Evolutionary conservation across 2,113 vertebrate genomes (phyloP), one percentile per base, ranked within the genome.

Genomic region (Sylvilagus bachmani): DNA sequence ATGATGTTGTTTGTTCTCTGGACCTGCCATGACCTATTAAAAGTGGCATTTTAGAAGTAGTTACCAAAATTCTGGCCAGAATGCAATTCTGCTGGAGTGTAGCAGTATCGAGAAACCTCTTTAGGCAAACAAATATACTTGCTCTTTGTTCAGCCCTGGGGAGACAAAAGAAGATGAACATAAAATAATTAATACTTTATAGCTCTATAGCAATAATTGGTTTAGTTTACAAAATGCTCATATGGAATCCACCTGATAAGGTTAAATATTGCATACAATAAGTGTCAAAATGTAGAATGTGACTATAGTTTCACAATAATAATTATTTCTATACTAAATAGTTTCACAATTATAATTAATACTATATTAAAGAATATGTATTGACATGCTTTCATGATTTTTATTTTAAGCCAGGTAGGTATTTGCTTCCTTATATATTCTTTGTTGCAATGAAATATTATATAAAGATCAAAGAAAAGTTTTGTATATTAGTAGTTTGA

Each of bases 221-320:
- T 90, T 91, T 96, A 86, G 81, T 80, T 96, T 90, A 38, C 17
- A 88, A 88, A 88, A 31, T 92, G 14, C 22, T 95, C 67, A 79
- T 51, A 14, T 69, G 21, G 58, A 82, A 70, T 74, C 64, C 7
- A 86, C n/a, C 71, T 74, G 55, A 61, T 31, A 36, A 61, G n/a
- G 16, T 89, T 77, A 96, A 78, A 36, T 38, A 92, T 71, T 61
- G 0, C 44, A 66, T 71, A 9, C 36, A 87, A 33, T 79, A 67
- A 84, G n/a, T 81, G 9, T 71, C 31, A 78, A 92, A 73, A 33
- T 61, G 19, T 17, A 58, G 55, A 58, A 11, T 89, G 75, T 89
- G 27, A 31, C 64, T 88, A 12, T 85, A 78, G 14, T 44, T 44
- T 44, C 44, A 44, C 44, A 44, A 44, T 44, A 44, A 44, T 44